Evolutionary conservation across 2,888 invertebrate genomes (phyloP).

Genomic region (Tipula lateralis): DNA sequence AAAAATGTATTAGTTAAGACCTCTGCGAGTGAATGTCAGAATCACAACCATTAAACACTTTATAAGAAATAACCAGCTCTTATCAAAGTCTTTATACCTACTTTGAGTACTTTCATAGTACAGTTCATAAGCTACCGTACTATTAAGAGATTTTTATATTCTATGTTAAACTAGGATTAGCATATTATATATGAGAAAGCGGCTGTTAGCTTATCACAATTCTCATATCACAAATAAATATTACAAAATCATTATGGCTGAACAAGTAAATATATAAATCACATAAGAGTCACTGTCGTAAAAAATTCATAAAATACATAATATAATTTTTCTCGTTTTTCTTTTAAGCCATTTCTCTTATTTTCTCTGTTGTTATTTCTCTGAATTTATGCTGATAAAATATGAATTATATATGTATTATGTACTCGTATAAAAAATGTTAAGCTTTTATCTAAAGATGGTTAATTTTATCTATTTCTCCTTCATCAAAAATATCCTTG

Average conservation of each 20-base stretch:
- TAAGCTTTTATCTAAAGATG: background rate
- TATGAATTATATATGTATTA: background rate
- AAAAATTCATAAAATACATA: background rate
- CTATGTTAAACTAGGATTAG: background rate
- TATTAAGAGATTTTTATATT: background rate
- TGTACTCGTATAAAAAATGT: background rate
- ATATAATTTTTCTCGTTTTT: background rate
- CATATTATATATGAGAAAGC: background rate
- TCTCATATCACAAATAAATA: background rate
- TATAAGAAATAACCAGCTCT: no score
- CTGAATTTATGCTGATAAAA: background rate
- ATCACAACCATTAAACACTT: no score
- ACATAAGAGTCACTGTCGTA: background rate
- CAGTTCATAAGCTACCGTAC: background rate
- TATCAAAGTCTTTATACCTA: no score
- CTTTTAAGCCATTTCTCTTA: background rate
- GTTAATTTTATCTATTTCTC: background rate
- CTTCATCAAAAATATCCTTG: background rate
- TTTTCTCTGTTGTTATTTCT: background rate
- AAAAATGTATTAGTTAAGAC: no score
- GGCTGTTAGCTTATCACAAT: background rate
- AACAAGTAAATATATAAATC: background rate
- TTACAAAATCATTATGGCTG: background rate
- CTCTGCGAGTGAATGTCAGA: no score
- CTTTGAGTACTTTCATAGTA: no score